phyloP scores from a whole-genome alignment of 1,140 invertebrate species.

The Ostrea denselamellosa region DNA sequence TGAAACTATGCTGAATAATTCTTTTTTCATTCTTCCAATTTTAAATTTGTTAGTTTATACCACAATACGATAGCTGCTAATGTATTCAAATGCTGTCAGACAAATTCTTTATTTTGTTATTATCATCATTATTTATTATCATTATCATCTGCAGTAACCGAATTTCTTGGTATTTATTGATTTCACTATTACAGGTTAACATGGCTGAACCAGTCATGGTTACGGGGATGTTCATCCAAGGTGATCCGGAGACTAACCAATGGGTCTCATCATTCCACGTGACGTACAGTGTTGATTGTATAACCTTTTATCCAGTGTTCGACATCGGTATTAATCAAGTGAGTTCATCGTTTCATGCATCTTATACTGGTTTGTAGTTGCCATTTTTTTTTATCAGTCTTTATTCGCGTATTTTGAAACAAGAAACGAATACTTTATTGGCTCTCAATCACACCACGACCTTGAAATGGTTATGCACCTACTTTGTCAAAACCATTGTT shows the following conservation, averaged over 20 bases:
- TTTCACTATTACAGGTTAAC: slow-evolving; percentile 40
- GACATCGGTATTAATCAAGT: slow-evolving; percentile 36
- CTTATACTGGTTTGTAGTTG: not conserved
- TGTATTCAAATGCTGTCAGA: no score
- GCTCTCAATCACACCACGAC: not conserved
- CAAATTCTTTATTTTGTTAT: not conserved
- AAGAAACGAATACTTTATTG: not conserved
- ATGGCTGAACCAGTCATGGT: slow-evolving; percentile 52
- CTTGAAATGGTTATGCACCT: not conserved
- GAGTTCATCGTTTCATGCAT: not conserved
- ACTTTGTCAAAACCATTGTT: not conserved
- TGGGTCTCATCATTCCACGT: slow-evolving; percentile 59
- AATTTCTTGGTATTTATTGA: no score
- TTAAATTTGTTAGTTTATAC: no score
- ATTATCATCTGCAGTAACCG: not conserved
- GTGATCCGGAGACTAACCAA: slow-evolving; percentile 46
- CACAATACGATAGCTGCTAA: no score
- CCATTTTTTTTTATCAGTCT: not conserved
- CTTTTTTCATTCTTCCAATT: no score
- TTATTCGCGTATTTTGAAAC: not conserved
- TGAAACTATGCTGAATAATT: no score
- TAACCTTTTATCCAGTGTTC: slow-evolving; percentile 44
- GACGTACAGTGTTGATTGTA: slow-evolving; percentile 59
- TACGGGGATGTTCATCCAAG: slow-evolving; percentile 59
- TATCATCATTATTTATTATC: not conserved